Base-by-base conservation (phyloP, 2,888 invertebrate species). In the Chelonus formosanus region DNA sequence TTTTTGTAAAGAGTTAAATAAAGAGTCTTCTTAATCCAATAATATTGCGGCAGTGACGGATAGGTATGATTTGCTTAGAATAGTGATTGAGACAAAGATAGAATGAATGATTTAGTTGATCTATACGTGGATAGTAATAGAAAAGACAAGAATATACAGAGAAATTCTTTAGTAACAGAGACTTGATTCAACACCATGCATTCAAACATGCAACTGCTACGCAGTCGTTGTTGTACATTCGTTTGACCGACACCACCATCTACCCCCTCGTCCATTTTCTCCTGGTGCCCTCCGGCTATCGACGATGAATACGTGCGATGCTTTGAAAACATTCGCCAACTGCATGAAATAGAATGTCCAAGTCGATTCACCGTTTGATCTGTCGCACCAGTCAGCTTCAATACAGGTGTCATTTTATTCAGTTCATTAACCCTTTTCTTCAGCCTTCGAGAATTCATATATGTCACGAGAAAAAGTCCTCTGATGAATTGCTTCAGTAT, bases 351-450 rank as follows among this genome's bases (percentile, higher is more conserved):
- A 43, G 52, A 32, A 40, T 61, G 61, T 61, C 61, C 45, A 43
- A 61, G 53, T 61, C 47, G 45, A 61, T 61, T 61, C 53, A 53
- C 52, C 52, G 31, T 61, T 61, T 61, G 61, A 61, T 61, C 61
- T 43, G 43, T 61, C 43, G 47, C 61, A 61, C 36, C 53, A 43
- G 44, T 53, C 53, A 43, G 34, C 52, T 52, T 52, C 52, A 52
- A 31, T 34, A 8, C 44, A 61, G 61, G 61, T 61, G 61, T 61
- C 61, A 61, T 32, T 61, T 61, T 61, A 53, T 61, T 32, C 53
- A 40, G 61, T 50, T 44, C 53, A 10, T 61, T 61, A 32, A 53
- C 20, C 61, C 47, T 44, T 43, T 52, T 45, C 44, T 4, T 10
- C 34, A 32, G 32, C 32, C 8, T 20, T 52, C 7, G 7, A 56